Conservation (phyloP, 2,113 vertebrate genomes). For the Catharus minimus region DNA sequence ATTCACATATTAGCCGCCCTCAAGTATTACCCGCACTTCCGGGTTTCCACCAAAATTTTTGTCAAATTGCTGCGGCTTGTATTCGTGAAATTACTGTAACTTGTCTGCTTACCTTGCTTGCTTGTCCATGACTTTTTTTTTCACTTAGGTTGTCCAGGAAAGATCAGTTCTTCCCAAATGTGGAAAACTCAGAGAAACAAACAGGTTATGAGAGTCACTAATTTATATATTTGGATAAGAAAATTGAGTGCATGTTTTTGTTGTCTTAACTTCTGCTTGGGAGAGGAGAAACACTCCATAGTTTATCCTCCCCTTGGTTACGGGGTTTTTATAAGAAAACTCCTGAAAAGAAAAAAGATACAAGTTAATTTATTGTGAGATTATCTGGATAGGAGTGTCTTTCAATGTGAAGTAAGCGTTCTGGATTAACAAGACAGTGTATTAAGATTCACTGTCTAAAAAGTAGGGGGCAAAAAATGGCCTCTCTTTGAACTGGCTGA, state of each 20-base stretch:
- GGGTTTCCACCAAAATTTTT: too few relatives aligned
- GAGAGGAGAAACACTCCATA: not conserved
- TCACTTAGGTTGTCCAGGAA: not conserved
- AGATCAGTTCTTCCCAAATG: not conserved
- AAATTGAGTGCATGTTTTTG: not conserved
- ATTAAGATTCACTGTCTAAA: not conserved
- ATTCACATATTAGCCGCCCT: too few relatives aligned
- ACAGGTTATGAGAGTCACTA: not conserved
- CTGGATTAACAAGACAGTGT: not conserved
- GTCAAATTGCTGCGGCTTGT: too few relatives aligned
- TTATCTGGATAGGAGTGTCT: not conserved
- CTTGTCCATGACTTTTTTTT: not conserved
- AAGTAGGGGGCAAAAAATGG: not conserved
- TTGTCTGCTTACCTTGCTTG: not conserved
- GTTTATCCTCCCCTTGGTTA: rapidly evolving
- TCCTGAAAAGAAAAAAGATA: rapidly evolving
- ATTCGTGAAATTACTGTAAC: too few relatives aligned
- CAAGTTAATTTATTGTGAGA: not conserved
- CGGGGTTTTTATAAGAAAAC: not conserved
- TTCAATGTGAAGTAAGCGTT: not conserved
- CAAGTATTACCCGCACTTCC: too few relatives aligned
- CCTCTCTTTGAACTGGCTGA: not conserved
- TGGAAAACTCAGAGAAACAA: not conserved
- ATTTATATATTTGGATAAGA: not conserved
- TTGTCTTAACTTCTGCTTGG: not conserved